Percentiles rank a stretch among this genome's conserved stretches.
These are phyloP conservation scores for Odontamblyopus lacepedii DNA, from an alignment of 2,797 vertebrate genomes.

Conservation along the genomic window DNA sequence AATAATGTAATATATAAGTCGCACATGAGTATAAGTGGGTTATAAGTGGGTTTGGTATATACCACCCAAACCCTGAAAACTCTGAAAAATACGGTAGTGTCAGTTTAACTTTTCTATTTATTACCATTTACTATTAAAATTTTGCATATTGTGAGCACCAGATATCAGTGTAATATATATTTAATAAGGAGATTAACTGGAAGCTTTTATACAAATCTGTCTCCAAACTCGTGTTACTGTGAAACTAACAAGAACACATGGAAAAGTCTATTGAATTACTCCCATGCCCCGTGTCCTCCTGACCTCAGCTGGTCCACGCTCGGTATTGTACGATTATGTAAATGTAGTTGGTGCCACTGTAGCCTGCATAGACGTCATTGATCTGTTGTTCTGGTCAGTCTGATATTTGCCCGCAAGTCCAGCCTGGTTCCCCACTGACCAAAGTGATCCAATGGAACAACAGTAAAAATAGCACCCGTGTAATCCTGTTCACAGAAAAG, in stretches of 20 bases:
- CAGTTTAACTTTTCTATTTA: too few species aligned
- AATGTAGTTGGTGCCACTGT: not conserved
- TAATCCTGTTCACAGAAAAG: conserved; percentile 19
- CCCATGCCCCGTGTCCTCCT: not conserved
- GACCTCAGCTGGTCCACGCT: not conserved
- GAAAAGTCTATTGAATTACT: not conserved
- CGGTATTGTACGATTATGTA: not conserved
- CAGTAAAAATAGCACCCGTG: conserved; percentile 33
- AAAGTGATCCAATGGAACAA: conserved; percentile 25
- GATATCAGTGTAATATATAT: not conserved
- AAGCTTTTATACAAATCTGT: not conserved
- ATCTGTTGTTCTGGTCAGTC: not conserved
- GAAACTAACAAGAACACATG: not conserved
- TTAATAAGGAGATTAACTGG: not conserved
- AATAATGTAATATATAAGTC: too few species aligned
- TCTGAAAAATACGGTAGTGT: too few species aligned
- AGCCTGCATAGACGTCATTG: not conserved
- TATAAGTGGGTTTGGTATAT: too few species aligned
- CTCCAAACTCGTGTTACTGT: not conserved
- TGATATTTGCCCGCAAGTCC: not conserved
- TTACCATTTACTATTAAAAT: too few species aligned
- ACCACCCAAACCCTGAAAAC: too few species aligned
- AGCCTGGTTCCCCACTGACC: conserved; percentile 8
- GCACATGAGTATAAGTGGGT: too few species aligned
- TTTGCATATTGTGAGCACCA: too few species aligned